phyloP scores from a whole-genome alignment of 23 tunicate species.

The Trididemnum clinides region DNA sequence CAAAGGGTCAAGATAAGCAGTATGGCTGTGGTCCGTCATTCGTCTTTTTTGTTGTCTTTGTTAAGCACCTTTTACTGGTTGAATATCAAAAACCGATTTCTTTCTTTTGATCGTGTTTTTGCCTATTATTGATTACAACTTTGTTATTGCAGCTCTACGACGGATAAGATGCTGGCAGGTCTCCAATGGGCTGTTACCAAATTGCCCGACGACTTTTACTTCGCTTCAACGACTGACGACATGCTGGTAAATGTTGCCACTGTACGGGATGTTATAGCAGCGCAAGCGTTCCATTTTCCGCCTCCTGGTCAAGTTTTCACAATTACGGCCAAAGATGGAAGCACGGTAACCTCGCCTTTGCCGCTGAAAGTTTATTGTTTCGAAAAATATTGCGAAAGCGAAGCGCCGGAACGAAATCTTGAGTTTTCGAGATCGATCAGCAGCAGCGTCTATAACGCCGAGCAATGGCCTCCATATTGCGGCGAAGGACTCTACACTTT shows the following conservation, averaged over 20 bases:
- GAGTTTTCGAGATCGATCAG: background rate
- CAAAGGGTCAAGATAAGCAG: no score
- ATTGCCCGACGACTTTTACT: constrained; percentile 61
- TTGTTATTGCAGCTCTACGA: constrained; percentile 15
- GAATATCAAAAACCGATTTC: no score
- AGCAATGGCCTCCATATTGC: constrained; percentile 72
- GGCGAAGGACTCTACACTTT: constrained; percentile 28
- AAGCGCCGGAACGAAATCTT: constrained; percentile 6
- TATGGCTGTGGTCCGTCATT: no score
- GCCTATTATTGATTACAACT: background rate
- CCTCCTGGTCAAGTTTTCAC: background rate
- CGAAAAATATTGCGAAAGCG: constrained; percentile 17
- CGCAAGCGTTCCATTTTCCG: background rate
- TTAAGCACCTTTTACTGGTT: no score
- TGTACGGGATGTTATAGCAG: constrained; percentile 4
- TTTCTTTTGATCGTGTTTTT: background rate
- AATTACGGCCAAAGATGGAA: constrained; percentile 12
- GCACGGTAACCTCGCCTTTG: constrained; percentile 33
- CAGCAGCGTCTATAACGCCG: constrained; percentile 2
- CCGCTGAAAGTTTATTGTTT: constrained; percentile 47
- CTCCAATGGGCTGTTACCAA: constrained; percentile 53
- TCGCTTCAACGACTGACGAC: constrained; percentile 45
- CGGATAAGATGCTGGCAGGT: constrained; percentile 17
- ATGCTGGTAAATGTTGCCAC: constrained; percentile 43
- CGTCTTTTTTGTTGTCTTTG: no score